Conservation (phyloP, 2,113 vertebrate genomes). For the Nanorana parkeri region DNA sequence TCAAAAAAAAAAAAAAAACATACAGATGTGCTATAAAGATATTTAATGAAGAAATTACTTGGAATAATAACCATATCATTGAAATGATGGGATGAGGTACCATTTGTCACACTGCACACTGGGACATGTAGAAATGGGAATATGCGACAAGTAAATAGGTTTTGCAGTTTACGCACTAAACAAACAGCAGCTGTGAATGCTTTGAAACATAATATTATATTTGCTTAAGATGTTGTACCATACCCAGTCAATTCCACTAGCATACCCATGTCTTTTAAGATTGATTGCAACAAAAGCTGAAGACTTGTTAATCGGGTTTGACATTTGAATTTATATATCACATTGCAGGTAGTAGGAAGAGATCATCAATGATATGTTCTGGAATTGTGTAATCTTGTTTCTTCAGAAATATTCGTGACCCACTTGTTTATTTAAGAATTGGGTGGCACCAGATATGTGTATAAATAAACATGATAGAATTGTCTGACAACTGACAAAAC, state of each 20-base stretch:
- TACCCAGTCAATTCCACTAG: constrained; percentile 14
- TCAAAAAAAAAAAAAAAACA: no score
- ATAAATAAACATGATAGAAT: constrained; percentile 4
- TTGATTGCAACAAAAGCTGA: background rate
- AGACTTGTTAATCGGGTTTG: background rate
- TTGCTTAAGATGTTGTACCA: constrained; percentile 25
- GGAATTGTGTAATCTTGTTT: constrained; percentile 4
- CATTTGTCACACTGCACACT: background rate
- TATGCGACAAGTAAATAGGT: background rate
- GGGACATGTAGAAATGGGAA: background rate
- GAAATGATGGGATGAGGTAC: background rate
- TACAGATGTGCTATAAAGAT: background rate
- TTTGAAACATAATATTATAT: background rate
- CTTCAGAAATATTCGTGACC: background rate
- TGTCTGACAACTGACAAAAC: background rate
- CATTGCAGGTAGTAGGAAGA: no score
- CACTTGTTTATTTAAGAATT: background rate
- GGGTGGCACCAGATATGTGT: constrained; percentile 36
- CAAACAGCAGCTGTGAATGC: constrained; percentile 27
- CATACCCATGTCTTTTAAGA: background rate
- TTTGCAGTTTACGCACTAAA: background rate
- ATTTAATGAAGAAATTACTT: background rate
- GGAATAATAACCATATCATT: background rate
- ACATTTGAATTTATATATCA: background rate
- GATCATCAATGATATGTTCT: background rate